Evolutionary conservation across 2,797 vertebrate genomes (phyloP), one percentile per base, ranked within the genome.

Genomic region (Dendrocincla tyrannina): DNA sequence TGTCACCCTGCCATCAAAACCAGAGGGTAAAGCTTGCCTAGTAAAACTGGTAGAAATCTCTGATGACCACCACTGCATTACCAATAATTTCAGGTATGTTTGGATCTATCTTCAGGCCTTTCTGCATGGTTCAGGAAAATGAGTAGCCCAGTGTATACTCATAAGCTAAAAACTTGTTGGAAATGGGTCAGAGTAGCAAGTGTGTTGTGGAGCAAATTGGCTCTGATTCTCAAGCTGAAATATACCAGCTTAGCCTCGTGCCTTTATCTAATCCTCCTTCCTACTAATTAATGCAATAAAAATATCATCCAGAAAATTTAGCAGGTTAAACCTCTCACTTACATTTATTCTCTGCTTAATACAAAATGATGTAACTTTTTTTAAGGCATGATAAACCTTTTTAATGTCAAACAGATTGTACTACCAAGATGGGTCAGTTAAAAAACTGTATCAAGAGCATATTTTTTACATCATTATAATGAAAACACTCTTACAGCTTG

Each of bases 401-500:
- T 74, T 46, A 80, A 80, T 49, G 52, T 90, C 88, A 93, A 56
- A 67, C 39, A 82, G 79, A 85, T 68, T 60, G 10, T 72, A 35
- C 28, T 81, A 56, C 28, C 27, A 92, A 67, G 92, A 91, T 73
- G 33, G 5, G 0, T 84, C 81, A 82, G 55, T 94, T 78, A 13
- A 42, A 64, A 88, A 91, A 33, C 52, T 76, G 27, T 76, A 95
- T 85, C 69, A 75, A 56, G 77, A 84, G 33, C 70, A 4, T 66
- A 66, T 88, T 89, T 76, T 95, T 92, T 46, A 50, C 56, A 92
- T 85, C 24, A 64, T 53, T 89, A 47, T 22, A 88, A 87, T 81
- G 84, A 81, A 94, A 96, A 93, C 82, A 91, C 94, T 68, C 83
- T 80, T 88, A 84, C 49, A 72, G 2, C 72, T 83, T 94, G 60